These are phyloP conservation scores for Paramuricea clavata DNA, from an alignment of 92 coral and sea anemone genomes.

Conservation along the genomic window DNA sequence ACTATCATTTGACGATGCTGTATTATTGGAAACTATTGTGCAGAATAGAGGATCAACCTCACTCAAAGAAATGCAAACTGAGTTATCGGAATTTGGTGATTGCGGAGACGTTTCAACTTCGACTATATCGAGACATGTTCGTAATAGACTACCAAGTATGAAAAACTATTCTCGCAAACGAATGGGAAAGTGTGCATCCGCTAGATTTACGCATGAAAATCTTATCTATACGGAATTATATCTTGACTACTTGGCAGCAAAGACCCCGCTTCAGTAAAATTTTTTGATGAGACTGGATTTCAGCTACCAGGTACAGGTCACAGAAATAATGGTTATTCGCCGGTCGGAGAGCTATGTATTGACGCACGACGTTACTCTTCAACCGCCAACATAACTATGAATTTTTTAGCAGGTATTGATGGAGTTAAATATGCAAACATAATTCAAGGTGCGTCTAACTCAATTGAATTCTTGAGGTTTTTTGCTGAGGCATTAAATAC, in stretches of 20 bases:
- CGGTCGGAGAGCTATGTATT: constrained; percentile 71
- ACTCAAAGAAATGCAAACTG: constrained; percentile 44
- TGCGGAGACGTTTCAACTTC: constrained; percentile 60
- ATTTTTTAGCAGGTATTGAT: constrained; percentile 68
- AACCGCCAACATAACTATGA: constrained; percentile 63
- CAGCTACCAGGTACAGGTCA: constrained; percentile 72
- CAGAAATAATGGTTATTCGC: constrained; percentile 73
- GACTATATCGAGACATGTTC: constrained; percentile 63
- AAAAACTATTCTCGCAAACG: constrained; percentile 64
- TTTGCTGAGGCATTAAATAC: constrained; percentile 61
- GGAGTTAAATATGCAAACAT: constrained; percentile 73
- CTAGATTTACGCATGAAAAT: constrained; percentile 69
- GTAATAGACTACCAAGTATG: constrained; percentile 55
- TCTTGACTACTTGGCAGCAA: constrained; percentile 61
- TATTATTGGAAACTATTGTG: constrained; percentile 65
- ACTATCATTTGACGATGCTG: constrained; percentile 51
- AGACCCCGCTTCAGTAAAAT: constrained; percentile 64
- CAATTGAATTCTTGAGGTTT: constrained; percentile 67
- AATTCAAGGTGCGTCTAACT: constrained; percentile 67
- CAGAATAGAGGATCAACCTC: constrained; percentile 59
- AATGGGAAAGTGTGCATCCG: constrained; percentile 61
- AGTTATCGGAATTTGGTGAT: constrained; percentile 44
- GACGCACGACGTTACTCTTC: constrained; percentile 59
- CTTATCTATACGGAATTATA: constrained; percentile 64
- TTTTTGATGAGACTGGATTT: constrained; percentile 71